Base-by-base conservation (phyloP, 2,888 invertebrate species). In the Diarsia dahlii region DNA sequence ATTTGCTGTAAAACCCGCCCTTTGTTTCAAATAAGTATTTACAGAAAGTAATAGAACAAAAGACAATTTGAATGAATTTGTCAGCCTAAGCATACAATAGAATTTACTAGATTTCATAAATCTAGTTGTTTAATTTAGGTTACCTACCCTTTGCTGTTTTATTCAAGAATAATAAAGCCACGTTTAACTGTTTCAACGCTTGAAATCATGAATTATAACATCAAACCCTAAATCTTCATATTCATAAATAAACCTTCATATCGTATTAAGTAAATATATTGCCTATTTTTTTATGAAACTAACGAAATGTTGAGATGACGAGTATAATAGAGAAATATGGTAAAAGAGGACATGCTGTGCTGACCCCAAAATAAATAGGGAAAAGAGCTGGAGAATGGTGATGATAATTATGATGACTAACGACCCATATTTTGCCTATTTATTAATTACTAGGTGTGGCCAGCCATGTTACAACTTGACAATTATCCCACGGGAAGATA, bases 11-110 rank as follows among this genome's bases (percentile, higher is more conserved):
- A 56, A 71, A 60, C 48, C 56, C 45, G 50, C 58, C 46, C 60
- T 67, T 80, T 67, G 69, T 75, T 72, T 71, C 54, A 76, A 71
- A 68, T 67, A 60, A 69, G 63, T 75, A 66, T 75, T 69, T 75
- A 58, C 66, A 70, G 50, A 45, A 75, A 67, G 34, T 64, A 70
- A 80, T 80, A 50, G 13, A 60, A 64, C 66, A 82, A 69, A 69
- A 79, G 63, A 52, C 46, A 67, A 60, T 76, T 60, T 60, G 10
- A 76, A 64, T 63, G 39, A 75, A 83, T 76, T 76, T 73, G 66
- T 70, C 54, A 75, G 71, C 72, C 54, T 72, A 60, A 63, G 12
- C 54, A 28, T 56, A 75, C 69, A 82, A 65, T 74, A 18, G 45
- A 62, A 58, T 28, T 64, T 15, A 50, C 28, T 64, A 58, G 54